phyloP scores from a whole-genome alignment of 2,113 vertebrate genomes.

The Lophochroa leadbeateri region DNA sequence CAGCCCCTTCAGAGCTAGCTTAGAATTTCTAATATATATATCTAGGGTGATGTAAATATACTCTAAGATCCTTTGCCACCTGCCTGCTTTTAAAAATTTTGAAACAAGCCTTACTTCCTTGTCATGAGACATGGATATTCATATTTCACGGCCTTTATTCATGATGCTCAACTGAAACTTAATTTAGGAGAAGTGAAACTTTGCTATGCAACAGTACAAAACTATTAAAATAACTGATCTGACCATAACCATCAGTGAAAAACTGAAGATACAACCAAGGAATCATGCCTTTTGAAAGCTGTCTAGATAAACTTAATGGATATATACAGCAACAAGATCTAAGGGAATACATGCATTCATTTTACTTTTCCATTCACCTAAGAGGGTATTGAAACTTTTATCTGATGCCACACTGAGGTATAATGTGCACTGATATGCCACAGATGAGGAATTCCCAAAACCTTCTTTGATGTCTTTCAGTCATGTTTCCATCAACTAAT shows the following conservation, averaged over 20 bases:
- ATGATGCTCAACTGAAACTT: not conserved
- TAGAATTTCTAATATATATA: not conserved
- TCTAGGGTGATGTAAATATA: not conserved
- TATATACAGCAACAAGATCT: conserved; percentile 5
- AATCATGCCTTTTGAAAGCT: conserved; percentile 15
- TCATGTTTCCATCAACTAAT: not conserved
- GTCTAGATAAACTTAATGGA: not conserved
- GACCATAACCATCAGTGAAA: not conserved
- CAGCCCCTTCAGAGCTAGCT: not conserved
- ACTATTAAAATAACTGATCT: conserved; percentile 27
- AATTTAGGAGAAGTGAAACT: not conserved
- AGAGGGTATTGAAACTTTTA: conserved; percentile 37
- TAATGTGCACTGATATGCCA: conserved; percentile 4
- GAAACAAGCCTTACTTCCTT: not conserved
- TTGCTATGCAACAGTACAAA: not conserved
- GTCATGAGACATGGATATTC: not conserved
- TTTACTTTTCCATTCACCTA: conserved; percentile 8
- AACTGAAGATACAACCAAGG: not conserved
- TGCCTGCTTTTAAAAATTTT: not conserved
- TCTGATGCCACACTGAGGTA: conserved; percentile 12
- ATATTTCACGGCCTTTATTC: not conserved
- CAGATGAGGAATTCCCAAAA: conserved; percentile 20
- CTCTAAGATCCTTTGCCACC: not conserved
- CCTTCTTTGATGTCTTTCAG: conserved; percentile 22
- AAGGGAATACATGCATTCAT: conserved; percentile 57